A percentile compares a stretch with the other conserved stretches of the same genome.
These are phyloP conservation scores for Spongia lamella DNA, from an alignment of 37 sponge, comb jelly and placozoan genomes.

Conservation along the genomic window DNA sequence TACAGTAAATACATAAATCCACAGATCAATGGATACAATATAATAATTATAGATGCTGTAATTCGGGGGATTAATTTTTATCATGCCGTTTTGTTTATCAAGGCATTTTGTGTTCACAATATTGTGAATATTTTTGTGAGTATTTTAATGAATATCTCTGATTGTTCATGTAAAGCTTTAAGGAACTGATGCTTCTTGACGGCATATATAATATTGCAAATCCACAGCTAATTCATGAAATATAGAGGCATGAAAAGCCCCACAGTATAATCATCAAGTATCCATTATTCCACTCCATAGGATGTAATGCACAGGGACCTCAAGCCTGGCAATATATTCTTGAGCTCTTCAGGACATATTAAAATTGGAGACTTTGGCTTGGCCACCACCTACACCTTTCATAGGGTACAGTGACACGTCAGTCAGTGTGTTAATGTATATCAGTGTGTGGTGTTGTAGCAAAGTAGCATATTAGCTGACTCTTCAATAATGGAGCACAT, in stretches of 20 bases:
- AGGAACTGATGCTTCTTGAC: too few relatives aligned
- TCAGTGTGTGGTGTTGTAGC: not conserved
- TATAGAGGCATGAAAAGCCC: too few relatives aligned
- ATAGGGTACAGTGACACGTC: slow-evolving; percentile 15
- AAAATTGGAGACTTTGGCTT: slow-evolving; percentile 99
- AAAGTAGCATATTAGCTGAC: slow-evolving; percentile 3
- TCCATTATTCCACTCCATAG: slow-evolving; percentile 13
- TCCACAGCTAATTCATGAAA: too few relatives aligned
- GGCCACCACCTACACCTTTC: slow-evolving; percentile 72
- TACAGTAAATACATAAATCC: not conserved
- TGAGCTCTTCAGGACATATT: slow-evolving; percentile 82
- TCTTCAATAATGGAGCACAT: not conserved
- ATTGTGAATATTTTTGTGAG: too few relatives aligned
- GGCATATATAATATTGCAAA: too few relatives aligned
- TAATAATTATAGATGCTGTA: too few relatives aligned
- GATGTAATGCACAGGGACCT: slow-evolving; percentile 93
- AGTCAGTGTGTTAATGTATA: too few relatives aligned
- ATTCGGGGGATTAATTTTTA: too few relatives aligned
- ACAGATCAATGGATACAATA: not conserved
- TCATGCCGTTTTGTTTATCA: too few relatives aligned
- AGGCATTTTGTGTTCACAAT: too few relatives aligned
- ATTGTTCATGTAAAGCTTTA: too few relatives aligned
- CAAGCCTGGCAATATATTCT: slow-evolving; percentile 96
- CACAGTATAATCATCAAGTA: not conserved
- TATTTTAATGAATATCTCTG: too few relatives aligned